Conservation (phyloP, 2,888 invertebrate species). For the Odontothrips loti region DNA sequence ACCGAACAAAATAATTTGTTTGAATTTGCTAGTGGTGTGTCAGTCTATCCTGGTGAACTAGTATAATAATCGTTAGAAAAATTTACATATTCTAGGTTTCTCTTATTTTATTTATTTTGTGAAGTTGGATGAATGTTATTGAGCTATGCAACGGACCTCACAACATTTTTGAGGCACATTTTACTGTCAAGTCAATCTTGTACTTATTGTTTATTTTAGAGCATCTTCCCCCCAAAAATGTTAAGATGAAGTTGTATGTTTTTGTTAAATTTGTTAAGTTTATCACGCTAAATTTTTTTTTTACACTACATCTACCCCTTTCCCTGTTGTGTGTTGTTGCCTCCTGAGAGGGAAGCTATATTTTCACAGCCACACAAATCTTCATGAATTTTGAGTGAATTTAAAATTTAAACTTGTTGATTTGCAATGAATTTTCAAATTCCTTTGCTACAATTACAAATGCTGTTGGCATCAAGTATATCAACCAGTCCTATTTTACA, state of each 20-base stretch:
- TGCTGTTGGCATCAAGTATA: not conserved
- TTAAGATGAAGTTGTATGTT: not conserved
- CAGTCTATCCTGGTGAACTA: constrained; percentile 10
- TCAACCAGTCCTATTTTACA: not conserved
- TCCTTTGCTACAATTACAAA: not conserved
- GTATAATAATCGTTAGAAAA: not conserved
- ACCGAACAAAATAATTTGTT: not conserved
- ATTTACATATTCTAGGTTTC: not conserved
- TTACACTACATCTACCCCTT: not conserved
- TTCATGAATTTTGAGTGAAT: not conserved
- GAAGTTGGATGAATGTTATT: not conserved
- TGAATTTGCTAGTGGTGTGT: not conserved
- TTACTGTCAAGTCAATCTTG: not conserved
- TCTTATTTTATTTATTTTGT: not conserved
- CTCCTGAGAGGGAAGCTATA: not conserved
- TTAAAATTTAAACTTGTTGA: not conserved
- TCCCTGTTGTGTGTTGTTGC: not conserved
- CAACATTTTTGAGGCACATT: not conserved
- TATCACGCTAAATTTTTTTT: not conserved
- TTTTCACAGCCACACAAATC: too few relatives aligned
- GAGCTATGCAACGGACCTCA: too few relatives aligned
- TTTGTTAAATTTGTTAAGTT: constrained; percentile 22
- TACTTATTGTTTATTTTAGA: constrained; percentile 4
- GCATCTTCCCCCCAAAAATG: not conserved
- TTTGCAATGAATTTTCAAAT: too few relatives aligned